Evolutionary conservation across 2,888 invertebrate genomes (phyloP).

Genomic region (Agriopis aurantiaria): DNA sequence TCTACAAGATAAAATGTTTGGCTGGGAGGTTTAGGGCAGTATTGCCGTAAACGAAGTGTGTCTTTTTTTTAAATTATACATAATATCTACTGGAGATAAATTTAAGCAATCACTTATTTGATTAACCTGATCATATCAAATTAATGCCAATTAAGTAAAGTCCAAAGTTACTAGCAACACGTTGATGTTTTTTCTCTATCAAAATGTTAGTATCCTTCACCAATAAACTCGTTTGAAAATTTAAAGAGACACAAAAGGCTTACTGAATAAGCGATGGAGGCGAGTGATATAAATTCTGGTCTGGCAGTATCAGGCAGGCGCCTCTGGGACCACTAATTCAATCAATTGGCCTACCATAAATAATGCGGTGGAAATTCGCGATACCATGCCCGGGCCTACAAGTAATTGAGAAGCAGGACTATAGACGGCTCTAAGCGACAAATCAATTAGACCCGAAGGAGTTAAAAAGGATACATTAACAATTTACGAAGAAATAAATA

Average conservation of each 20-base stretch:
- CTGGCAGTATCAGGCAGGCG: conserved; percentile 70
- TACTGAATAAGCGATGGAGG: conserved; percentile 61
- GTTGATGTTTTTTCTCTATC: not conserved
- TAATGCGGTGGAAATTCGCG: conserved; percentile 77
- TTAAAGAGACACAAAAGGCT: conserved; percentile 54
- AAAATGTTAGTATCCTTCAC: not conserved
- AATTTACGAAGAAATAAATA: conserved; percentile 70
- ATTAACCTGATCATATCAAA: too few species aligned
- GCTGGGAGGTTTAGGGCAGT: not conserved
- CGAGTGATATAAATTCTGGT: conserved; percentile 73
- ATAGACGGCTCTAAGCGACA: conserved; percentile 77
- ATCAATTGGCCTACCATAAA: conserved; percentile 83
- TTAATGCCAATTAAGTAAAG: too few species aligned
- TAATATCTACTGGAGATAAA: not conserved
- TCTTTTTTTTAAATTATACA: not conserved
- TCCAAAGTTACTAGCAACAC: not conserved
- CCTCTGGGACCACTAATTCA: conserved; percentile 84
- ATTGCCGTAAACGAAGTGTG: not conserved
- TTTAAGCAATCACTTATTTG: not conserved
- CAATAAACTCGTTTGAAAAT: conserved; percentile 33
- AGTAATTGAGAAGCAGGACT: conserved; percentile 82
- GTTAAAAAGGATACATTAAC: conserved; percentile 81
- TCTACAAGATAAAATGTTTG: conserved; percentile 16
- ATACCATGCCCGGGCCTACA: conserved; percentile 70
- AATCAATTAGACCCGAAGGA: conserved; percentile 78